A percentile compares a stretch with the other conserved stretches of the same genome.
Evolutionary conservation across 1,140 invertebrate species (phyloP).

Genomic region (Drosophila trapezifrons): DNA sequence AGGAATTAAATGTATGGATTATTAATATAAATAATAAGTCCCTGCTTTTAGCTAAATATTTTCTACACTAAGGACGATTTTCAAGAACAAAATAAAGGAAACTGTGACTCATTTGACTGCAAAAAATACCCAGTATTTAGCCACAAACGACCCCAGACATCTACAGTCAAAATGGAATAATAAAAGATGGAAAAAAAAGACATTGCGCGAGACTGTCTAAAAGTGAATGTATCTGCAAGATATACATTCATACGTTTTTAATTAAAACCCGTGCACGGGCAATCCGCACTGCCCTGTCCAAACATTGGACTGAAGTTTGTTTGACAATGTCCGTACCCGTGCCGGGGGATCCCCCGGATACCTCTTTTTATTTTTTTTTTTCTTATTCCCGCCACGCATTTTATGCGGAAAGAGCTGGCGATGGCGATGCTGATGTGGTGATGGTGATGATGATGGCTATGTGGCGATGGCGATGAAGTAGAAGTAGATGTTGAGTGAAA

Average conservation of each 20-base stretch:
- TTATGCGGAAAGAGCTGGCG: background rate
- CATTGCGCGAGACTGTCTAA: slow-evolving; percentile 29
- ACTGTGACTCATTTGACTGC: background rate
- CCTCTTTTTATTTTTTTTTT: background rate
- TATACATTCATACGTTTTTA: slow-evolving; percentile 49
- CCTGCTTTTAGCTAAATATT: too few relatives aligned
- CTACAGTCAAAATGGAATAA: background rate
- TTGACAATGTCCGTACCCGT: slow-evolving; percentile 59
- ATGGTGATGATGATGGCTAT: too few relatives aligned
- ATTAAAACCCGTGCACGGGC: slow-evolving; percentile 43
- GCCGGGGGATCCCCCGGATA: background rate
- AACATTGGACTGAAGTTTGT: slow-evolving; percentile 63
- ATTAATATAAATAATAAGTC: too few relatives aligned
- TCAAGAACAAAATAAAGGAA: background rate
- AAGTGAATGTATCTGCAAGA: slow-evolving; percentile 51
- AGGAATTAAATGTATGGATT: too few relatives aligned
- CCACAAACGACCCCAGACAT: slow-evolving; percentile 13
- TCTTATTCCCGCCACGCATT: slow-evolving; percentile 3
- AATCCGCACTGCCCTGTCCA: slow-evolving; percentile 25
- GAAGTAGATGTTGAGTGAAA: slow-evolving; percentile 31
- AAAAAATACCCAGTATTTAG: background rate
- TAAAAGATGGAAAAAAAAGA: slow-evolving; percentile 7
- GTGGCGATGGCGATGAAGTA: slow-evolving; percentile 12
- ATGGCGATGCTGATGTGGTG: too few relatives aligned
- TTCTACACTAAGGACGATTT: too few relatives aligned